Conservation (phyloP, 2,113 vertebrate genomes). For the Climacteris rufus region DNA sequence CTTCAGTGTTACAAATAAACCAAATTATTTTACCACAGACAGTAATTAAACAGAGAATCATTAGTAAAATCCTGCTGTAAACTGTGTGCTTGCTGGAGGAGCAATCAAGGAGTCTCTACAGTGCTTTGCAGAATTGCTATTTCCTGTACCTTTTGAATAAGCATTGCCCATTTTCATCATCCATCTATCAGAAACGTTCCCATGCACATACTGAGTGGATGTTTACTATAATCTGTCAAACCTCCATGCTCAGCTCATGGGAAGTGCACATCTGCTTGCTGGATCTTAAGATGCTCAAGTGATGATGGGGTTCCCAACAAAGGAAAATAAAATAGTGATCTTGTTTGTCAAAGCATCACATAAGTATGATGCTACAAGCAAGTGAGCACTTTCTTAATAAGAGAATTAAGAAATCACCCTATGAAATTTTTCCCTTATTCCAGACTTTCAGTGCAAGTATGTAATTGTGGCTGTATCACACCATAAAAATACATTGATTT, state of each 20-base stretch:
- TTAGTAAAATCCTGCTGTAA: not conserved
- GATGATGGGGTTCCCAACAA: not conserved
- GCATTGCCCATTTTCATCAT: not conserved
- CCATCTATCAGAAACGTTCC: not conserved
- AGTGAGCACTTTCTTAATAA: not conserved
- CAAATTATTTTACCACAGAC: conserved; percentile 31
- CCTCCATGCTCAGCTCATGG: not conserved
- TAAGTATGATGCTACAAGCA: not conserved
- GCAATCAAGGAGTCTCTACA: not conserved
- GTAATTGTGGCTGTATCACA: not conserved
- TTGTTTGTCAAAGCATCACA: not conserved
- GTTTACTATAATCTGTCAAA: not conserved
- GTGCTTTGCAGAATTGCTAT: not conserved
- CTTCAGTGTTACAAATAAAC: conserved; percentile 9
- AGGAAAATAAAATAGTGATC: not conserved
- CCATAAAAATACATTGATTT: conserved; percentile 27
- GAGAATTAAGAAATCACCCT: not conserved
- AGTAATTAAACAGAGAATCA: conserved; percentile 41
- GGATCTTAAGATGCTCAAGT: not conserved
- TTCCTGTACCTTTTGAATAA: conserved; percentile 22
- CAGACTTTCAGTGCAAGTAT: not conserved
- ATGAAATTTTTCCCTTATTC: not conserved
- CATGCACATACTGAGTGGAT: not conserved
- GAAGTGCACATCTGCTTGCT: not conserved
- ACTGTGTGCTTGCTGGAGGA: not conserved